Base-by-base conservation (phyloP, 1,140 invertebrate genomes). In the Penaeus indicus region DNA sequence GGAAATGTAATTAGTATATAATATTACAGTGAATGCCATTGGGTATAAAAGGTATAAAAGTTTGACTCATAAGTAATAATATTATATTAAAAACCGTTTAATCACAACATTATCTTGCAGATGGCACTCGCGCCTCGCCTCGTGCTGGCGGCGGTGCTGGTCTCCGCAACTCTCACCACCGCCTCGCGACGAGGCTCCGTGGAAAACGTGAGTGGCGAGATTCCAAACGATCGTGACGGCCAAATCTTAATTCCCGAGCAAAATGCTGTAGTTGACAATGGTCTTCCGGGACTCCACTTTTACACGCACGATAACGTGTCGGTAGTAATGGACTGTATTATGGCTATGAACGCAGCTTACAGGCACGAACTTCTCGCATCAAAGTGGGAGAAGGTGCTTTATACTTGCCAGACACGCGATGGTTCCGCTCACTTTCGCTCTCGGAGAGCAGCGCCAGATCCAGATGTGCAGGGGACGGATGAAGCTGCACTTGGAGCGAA, bases 271-370 rank as follows among this genome's bases (percentile, higher is more conserved):
- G 2, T 11, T 18, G 22, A 25, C 19, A 42, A 77, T 38, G 54
- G 61, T 18, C 61, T 64, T n/a, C 4, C 0, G 22, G 75, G 27
- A 4, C 64, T 88, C 27, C 86, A 88, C 32, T 88, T 88, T 54
- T 62, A 47, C 63, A 88, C 86, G 4, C 72, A 22, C 25, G 80
- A 88, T 21, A 88, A 88, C 67, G 13, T 88, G 4, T 62, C 67
- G n/a, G 16, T 88, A 22, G 60, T 88, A 4, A 88, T 88, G 81
- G 81, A 84, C 13, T 88, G 86, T n/a, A 88, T 88, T 19, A 63
- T 63, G 13, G 81, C 86, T 60, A 63, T 88, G 54, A 84, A 78
- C 27, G 19, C 81, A 13, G 60, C 61, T n/a, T 63, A 54, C 8
- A 62, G 47, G 22, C 47, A 77, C 0, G 62, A 88, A 54, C 69